Evolutionary conservation across 2,888 invertebrate species (phyloP).

Genomic region (Acronicta aceris): DNA sequence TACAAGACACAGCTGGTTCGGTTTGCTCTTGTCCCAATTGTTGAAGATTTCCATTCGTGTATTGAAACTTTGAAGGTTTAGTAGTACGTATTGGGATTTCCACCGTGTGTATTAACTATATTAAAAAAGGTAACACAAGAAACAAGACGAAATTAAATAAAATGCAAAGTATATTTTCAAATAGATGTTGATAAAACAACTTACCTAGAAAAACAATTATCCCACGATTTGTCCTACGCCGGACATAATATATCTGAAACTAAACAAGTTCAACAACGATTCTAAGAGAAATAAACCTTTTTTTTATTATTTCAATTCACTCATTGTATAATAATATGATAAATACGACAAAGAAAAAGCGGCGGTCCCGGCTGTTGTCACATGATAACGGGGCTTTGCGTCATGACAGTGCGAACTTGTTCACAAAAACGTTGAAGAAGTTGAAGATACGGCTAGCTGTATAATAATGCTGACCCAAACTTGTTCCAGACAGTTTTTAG

Average conservation of each 20-base stretch:
- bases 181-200: neutral
- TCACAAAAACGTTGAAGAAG: constrained; percentile 52
- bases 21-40: constrained; percentile 27
- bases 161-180: neutral
- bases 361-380: constrained; percentile 46
- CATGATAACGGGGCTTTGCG: constrained; percentile 51
- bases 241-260: too few relatives aligned
- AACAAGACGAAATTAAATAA: too few relatives aligned
- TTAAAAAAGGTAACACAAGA: constrained; percentile 10
- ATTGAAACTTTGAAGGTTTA: constrained; percentile 31
- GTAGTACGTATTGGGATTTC: constrained; percentile 36
- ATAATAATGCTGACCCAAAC: constrained; percentile 52
- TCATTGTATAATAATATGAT: constrained; percentile 36
- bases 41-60: constrained; percentile 37
- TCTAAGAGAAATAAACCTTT: neutral
- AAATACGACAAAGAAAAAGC: constrained; percentile 51
- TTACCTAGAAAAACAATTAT: too few relatives aligned
- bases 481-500: constrained; percentile 39
- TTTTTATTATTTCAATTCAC: constrained; percentile 34
- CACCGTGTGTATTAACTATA: constrained; percentile 10
- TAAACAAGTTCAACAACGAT: too few relatives aligned
- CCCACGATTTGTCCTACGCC: too few relatives aligned
- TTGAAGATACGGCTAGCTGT: constrained; percentile 45
- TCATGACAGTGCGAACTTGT: constrained; percentile 46
- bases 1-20: constrained; percentile 45